phyloP scores from a whole-genome alignment of 1,140 invertebrate species.

The Diorhabda sublineata region DNA sequence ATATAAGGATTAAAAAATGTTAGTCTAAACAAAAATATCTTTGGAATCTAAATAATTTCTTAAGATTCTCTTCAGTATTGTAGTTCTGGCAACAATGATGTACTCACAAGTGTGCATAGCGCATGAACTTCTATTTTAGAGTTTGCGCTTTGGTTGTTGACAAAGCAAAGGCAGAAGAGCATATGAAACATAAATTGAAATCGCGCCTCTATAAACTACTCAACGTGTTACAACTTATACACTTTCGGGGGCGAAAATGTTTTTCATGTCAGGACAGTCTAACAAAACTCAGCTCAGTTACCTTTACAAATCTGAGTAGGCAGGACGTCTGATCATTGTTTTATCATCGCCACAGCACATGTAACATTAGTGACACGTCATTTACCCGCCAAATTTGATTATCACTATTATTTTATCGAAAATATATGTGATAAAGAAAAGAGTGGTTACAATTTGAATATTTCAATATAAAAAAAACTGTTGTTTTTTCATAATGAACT shows the following conservation, averaged over 20 bases:
- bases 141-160: conserved; percentile 34
- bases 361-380: conserved; percentile 11
- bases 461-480: neutral
- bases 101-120: conserved; percentile 7
- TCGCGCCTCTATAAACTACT: conserved; percentile 32
- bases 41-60: no score
- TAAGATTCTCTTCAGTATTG: neutral
- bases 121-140: conserved; percentile 27
- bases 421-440: neutral
- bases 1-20: no score
- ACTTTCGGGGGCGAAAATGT: conserved; percentile 29
- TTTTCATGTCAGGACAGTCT: conserved; percentile 16
- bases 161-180: conserved; percentile 37
- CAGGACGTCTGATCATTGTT: conserved; percentile 2
- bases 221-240: conserved; percentile 24
- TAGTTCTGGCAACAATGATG: neutral
- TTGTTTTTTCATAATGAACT: no score
- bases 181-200: conserved; percentile 39
- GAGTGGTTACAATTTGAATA: neutral
- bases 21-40: no score
- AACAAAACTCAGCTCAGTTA: conserved; percentile 25
- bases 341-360: conserved; percentile 12
- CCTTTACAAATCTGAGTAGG: conserved; percentile 17
- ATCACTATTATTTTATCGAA: neutral
- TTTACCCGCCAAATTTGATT: conserved; percentile 17